Conservation (phyloP, 2,888 invertebrate genomes). For the Pseudoips prasinana region DNA sequence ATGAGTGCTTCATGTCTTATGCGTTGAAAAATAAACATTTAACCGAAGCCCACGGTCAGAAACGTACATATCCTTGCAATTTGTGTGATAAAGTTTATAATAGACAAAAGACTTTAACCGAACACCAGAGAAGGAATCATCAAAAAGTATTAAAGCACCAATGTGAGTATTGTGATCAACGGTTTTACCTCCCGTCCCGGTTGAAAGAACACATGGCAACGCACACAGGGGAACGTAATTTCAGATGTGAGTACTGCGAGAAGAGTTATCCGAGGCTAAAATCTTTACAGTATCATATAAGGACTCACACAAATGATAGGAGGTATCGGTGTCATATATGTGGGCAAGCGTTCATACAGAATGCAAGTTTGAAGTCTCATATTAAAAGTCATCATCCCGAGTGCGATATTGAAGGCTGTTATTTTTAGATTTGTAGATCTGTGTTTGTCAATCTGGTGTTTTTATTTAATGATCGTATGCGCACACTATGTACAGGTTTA, state of each 20-base stretch:
- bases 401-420: slow-evolving; percentile 66
- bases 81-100: slow-evolving; percentile 74
- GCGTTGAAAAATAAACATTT: slow-evolving; percentile 69
- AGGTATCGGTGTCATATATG: slow-evolving; percentile 81
- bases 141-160: slow-evolving; percentile 74
- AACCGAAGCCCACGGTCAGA: slow-evolving; percentile 69
- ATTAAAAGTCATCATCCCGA: slow-evolving; percentile 81
- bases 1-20: slow-evolving; percentile 74
- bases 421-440: slow-evolving; percentile 38
- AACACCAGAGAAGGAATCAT: slow-evolving; percentile 70
- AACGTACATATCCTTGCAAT: slow-evolving; percentile 67
- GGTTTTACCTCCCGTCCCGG: slow-evolving; percentile 71
- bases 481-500: too few species aligned
- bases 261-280: slow-evolving; percentile 83
- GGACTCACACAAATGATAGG: slow-evolving; percentile 82
- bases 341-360: slow-evolving; percentile 81
- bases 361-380: slow-evolving; percentile 82
- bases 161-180: slow-evolving; percentile 79
- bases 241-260: slow-evolving; percentile 81
- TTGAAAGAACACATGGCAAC: slow-evolving; percentile 77
- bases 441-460: slow-evolving; percentile 8
- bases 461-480: too few species aligned
- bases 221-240: slow-evolving; percentile 80
- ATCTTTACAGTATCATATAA: slow-evolving; percentile 81
- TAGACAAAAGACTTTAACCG: slow-evolving; percentile 66